These are phyloP conservation scores for Takifugu bimaculatus DNA, from an alignment of 2,113 vertebrate species.

Conservation along the genomic window DNA sequence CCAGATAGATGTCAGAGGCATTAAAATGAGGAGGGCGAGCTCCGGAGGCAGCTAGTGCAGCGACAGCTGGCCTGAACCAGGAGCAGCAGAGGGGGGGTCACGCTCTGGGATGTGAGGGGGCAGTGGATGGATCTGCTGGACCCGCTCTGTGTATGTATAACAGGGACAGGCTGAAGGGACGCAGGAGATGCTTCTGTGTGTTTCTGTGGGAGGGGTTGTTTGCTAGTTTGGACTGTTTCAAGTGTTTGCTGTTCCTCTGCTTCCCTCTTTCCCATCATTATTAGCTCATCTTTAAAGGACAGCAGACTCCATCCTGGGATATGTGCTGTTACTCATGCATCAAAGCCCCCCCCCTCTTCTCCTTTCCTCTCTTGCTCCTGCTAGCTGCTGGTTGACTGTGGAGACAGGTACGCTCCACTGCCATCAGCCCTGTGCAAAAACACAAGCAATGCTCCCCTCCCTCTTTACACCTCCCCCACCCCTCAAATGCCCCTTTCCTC, in stretches of 20 bases:
- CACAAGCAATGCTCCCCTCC: conserved; percentile 33
- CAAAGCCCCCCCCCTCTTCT: conserved; percentile 28
- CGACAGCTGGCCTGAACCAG: conserved; percentile 75
- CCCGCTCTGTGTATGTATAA: conserved; percentile 70
- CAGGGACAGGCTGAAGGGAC: conserved; percentile 51
- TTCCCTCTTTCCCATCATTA: conserved; percentile 27
- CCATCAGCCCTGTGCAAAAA: conserved; percentile 35
- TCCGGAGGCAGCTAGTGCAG: conserved; percentile 68
- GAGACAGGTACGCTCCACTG: conserved; percentile 55
- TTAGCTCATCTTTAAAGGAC: conserved; percentile 43
- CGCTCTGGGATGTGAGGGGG: conserved; percentile 55
- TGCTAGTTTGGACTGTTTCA: conserved; percentile 34
- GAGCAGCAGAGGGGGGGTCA: conserved; percentile 64
- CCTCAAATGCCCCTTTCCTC: conserved; percentile 26
- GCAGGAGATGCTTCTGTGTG: conserved; percentile 36
- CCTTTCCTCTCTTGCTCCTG: conserved; percentile 28
- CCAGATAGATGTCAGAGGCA: conserved; percentile 74
- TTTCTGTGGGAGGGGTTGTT: conserved; percentile 15
- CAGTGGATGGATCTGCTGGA: conserved; percentile 69
- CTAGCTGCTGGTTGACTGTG: conserved; percentile 47
- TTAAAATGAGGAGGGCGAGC: conserved; percentile 75
- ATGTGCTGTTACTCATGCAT: conserved; percentile 52
- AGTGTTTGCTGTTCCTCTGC: conserved; percentile 31
- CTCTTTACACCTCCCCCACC: neutral
- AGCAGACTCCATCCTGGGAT: conserved; percentile 38